A percentile compares a stretch with the other conserved stretches of the same genome.
Evolutionary conservation across 1,140 invertebrate species (phyloP).

Genomic region (Pogonomyrmex barbatus): DNA sequence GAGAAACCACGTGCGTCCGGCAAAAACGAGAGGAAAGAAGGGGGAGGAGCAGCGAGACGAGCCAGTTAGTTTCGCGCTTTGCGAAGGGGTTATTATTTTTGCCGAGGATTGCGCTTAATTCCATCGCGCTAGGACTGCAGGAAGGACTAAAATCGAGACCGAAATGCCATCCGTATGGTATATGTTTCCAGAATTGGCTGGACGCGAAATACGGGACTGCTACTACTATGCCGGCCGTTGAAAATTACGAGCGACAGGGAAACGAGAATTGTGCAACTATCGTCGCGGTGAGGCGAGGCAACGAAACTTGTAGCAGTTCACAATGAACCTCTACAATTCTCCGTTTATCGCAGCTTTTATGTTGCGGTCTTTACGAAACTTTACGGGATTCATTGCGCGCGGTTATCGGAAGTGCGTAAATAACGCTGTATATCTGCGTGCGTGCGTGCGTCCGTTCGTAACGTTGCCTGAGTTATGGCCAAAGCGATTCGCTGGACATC

Average conservation of each 20-base stretch:
- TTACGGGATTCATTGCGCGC: slow-evolving; percentile 38
- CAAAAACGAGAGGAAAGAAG: neutral
- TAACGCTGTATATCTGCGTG: slow-evolving; percentile 31
- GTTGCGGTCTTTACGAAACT: slow-evolving; percentile 61
- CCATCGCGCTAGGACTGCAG: neutral
- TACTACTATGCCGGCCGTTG: neutral
- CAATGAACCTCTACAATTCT: slow-evolving; percentile 65
- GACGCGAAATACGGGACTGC: neutral
- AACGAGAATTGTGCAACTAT: slow-evolving; percentile 35
- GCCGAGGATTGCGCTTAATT: slow-evolving; percentile 28
- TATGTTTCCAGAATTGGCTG: slow-evolving; percentile 32
- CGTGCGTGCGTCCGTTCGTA: neutral
- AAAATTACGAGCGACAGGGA: slow-evolving; percentile 55
- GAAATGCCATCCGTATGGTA: slow-evolving; percentile 21
- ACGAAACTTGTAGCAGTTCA: slow-evolving; percentile 50
- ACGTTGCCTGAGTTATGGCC: slow-evolving; percentile 24
- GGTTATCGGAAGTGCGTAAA: slow-evolving; percentile 68
- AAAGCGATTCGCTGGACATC: slow-evolving; percentile 11
- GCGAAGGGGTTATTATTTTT: slow-evolving; percentile 40
- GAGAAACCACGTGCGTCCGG: slow-evolving; percentile 12
- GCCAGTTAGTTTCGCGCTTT: slow-evolving; percentile 32
- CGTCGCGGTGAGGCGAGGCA: slow-evolving; percentile 20
- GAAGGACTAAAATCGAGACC: slow-evolving; percentile 4
- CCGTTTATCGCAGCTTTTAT: slow-evolving; percentile 60
- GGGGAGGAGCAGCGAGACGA: neutral